A percentile compares a stretch with the other conserved stretches of the same genome.
Conservation (phyloP, 2,797 vertebrate genomes). For the Huso huso region DNA sequence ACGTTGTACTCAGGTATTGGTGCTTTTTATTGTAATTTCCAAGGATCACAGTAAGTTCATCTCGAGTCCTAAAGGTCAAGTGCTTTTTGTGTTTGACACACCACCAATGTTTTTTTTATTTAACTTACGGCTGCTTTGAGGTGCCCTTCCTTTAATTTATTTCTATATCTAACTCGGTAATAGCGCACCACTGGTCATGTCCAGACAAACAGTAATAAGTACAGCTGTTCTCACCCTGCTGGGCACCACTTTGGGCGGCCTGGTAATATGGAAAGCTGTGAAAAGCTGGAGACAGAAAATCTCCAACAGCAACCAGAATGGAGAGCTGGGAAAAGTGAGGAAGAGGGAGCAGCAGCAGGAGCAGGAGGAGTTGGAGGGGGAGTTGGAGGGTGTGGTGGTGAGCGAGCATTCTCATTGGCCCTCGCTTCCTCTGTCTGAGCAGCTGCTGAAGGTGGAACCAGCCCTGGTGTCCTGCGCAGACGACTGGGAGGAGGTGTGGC, state of each 20-base stretch:
- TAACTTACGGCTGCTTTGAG: not conserved
- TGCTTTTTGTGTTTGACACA: not conserved
- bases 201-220: conserved; percentile 61
- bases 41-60: not conserved
- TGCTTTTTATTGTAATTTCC: not conserved
- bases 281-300: conserved; percentile 55
- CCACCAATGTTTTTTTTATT: not conserved
- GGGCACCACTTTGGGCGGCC: conserved; percentile 70
- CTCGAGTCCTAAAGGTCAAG: too few species aligned
- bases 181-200: conserved; percentile 51
- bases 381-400: conserved; percentile 23
- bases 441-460: conserved; percentile 60
- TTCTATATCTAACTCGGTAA: too few species aligned
- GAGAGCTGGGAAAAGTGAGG: not conserved
- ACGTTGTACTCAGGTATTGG: not conserved
- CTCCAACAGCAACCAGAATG: conserved; percentile 5
- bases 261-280: conserved; percentile 74
- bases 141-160: not conserved
- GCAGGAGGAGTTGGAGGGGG: conserved; percentile 1
- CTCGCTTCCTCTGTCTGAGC: conserved; percentile 46
- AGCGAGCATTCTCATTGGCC: conserved; percentile 14
- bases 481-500: conserved; percentile 77
- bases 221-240: conserved; percentile 69
- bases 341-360: not conserved
- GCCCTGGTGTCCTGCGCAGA: conserved; percentile 65